Conservation (phyloP, 2,888 invertebrate species). For the Tinea semifulvella region DNA sequence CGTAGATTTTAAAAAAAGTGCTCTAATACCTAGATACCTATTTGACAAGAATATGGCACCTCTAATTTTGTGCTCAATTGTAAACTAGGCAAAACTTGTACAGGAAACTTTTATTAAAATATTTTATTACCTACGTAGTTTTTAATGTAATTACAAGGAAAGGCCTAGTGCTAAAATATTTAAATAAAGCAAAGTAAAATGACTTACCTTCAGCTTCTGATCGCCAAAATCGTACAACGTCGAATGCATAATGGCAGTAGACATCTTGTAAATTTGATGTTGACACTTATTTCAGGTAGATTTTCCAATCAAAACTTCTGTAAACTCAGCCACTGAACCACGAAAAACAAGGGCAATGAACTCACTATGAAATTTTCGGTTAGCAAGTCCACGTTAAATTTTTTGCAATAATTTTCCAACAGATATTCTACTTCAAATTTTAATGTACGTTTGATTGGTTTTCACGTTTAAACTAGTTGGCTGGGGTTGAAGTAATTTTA, state of each 20-base stretch:
- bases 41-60: too few relatives aligned
- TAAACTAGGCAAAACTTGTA: too few relatives aligned
- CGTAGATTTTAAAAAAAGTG: too few relatives aligned
- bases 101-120: too few relatives aligned
- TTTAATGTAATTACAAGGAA: too few relatives aligned
- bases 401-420: conserved; percentile 49
- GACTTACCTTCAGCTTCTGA: conserved; percentile 74
- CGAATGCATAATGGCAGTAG: conserved; percentile 81
- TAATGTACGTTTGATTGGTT: conserved; percentile 42
- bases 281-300: conserved; percentile 53
- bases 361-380: conserved; percentile 51
- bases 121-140: too few relatives aligned
- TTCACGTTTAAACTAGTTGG: conserved; percentile 57
- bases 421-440: conserved; percentile 5
- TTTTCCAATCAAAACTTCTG: conserved; percentile 37
- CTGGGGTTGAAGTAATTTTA: conserved; percentile 32
- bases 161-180: too few relatives aligned
- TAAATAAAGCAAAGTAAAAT: neutral
- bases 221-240: conserved; percentile 81
- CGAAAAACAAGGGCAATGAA: conserved; percentile 44
- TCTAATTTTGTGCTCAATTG: too few relatives aligned
- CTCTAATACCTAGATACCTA: too few relatives aligned
- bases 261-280: conserved; percentile 59
- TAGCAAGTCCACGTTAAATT: conserved; percentile 38
- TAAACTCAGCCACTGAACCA: conserved; percentile 57